Conservation (phyloP, 2,888 invertebrate genomes). For the Balanococcus diminutus region DNA sequence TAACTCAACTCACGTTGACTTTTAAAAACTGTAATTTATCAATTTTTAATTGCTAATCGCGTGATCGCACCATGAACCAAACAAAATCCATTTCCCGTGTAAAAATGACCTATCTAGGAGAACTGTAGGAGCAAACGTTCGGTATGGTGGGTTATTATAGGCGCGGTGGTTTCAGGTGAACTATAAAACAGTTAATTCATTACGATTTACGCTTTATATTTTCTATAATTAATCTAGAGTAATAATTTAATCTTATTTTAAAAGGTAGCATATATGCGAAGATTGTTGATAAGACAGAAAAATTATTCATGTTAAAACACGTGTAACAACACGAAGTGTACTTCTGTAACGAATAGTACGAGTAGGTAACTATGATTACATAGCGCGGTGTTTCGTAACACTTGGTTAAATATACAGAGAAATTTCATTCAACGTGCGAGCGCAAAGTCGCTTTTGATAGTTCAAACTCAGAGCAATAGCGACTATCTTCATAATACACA, state of each 20-base stretch:
- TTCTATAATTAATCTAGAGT: slow-evolving; percentile 18
- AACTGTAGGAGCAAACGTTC: neutral
- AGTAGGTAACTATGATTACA: slow-evolving; percentile 37
- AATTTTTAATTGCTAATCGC: neutral
- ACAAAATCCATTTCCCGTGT: neutral
- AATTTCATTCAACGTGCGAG: neutral
- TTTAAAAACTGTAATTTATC: too few species aligned
- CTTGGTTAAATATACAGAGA: slow-evolving; percentile 30
- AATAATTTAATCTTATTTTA: slow-evolving; percentile 12
- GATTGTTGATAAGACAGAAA: slow-evolving; percentile 16
- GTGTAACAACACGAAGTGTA: slow-evolving; percentile 26
- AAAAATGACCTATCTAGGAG: neutral
- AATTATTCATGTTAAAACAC: slow-evolving; percentile 37
- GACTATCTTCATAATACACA: neutral
- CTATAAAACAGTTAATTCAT: slow-evolving; percentile 21
- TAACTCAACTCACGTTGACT: too few species aligned
- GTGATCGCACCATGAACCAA: too few species aligned
- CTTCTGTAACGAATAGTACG: neutral
- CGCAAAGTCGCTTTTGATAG: neutral
- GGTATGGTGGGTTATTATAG: neutral
- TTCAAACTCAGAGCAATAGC: neutral
- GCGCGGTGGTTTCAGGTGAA: neutral
- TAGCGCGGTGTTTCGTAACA: slow-evolving; percentile 27
- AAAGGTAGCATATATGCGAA: neutral
- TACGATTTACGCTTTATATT: slow-evolving; percentile 9